phyloP scores from a whole-genome alignment of 1,140 invertebrate species.

The Drosophila pruinosa region DNA sequence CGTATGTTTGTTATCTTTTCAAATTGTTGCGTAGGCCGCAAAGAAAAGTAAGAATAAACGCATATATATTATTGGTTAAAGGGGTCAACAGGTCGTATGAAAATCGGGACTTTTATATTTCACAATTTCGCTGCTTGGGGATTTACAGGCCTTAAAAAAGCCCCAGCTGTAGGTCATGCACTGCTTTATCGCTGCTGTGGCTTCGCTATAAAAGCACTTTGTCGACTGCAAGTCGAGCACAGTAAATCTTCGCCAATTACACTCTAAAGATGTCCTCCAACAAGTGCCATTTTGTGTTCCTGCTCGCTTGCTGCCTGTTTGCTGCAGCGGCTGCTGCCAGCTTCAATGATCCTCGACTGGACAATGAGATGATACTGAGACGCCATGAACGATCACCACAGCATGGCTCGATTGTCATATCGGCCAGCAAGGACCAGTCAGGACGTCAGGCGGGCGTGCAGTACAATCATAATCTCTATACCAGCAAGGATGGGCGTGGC shows the following conservation, averaged over 20 bases:
- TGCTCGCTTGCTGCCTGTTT: constrained; percentile 32
- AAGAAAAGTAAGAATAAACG: constrained; percentile 2
- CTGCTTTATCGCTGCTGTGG: background rate
- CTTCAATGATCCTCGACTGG: background rate
- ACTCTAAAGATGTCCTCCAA: constrained; percentile 43
- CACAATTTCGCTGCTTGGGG: background rate
- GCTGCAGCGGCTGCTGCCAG: constrained; percentile 11
- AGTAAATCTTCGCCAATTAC: constrained; percentile 33
- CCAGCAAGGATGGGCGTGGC: constrained; percentile 63
- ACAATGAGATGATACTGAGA: background rate
- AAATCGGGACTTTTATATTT: no score
- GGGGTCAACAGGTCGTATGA: constrained; percentile 23
- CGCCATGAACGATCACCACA: constrained; percentile 44
- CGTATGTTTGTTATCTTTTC: constrained; percentile 58
- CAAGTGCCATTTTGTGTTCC: constrained; percentile 17
- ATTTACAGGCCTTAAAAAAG: constrained; percentile 2
- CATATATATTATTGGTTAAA: constrained; percentile 15
- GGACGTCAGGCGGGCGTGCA: constrained; percentile 55
- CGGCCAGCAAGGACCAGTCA: constrained; percentile 42
- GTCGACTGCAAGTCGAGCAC: background rate
- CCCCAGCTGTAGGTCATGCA: background rate
- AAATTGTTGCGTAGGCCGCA: constrained; percentile 60
- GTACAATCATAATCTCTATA: constrained; percentile 68
- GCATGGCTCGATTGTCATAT: constrained; percentile 45
- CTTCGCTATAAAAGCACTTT: constrained; percentile 40